Percentiles rank a stretch among this genome's conserved stretches.
These are phyloP conservation scores for Empidonax traillii DNA, from an alignment of 2,113 vertebrate genomes.

Conservation along the genomic window DNA sequence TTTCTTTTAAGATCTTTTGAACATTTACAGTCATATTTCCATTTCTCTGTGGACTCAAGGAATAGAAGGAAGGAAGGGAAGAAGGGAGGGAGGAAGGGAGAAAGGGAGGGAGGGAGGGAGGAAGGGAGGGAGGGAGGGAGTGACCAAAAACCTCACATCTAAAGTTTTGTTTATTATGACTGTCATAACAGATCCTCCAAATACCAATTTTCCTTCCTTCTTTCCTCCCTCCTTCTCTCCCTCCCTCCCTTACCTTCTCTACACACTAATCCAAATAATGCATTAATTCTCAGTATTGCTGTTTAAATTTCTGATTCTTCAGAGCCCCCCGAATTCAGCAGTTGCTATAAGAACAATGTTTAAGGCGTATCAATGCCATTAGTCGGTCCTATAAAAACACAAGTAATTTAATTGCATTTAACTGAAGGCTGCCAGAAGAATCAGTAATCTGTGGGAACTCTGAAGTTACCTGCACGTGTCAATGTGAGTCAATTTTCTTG, in stretches of 20 bases:
- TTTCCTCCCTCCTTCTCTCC: too few species aligned
- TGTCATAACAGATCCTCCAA: too few species aligned
- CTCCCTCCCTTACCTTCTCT: too few species aligned
- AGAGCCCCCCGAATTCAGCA: neutral
- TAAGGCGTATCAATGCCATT: neutral
- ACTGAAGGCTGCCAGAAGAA: slow-evolving; percentile 10
- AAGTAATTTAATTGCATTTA: neutral
- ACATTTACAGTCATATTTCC: neutral
- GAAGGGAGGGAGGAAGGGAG: too few species aligned
- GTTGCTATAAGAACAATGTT: slow-evolving; percentile 11
- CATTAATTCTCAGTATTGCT: neutral
- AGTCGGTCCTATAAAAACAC: neutral
- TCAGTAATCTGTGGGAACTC: neutral
- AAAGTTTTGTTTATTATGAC: too few species aligned
- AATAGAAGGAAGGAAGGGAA: too few species aligned
- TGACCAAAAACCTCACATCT: too few species aligned
- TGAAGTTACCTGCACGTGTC: neutral
- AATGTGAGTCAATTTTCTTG: neutral
- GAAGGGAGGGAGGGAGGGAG: too few species aligned
- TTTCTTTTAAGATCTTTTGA: neutral
- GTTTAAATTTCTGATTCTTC: neutral
- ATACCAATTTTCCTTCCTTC: too few species aligned
- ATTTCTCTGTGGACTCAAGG: neutral
- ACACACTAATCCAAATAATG: neutral
- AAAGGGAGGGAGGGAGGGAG: accelerated